phyloP scores from a whole-genome alignment of 1,140 invertebrate genomes.

The Pachypeltis micranthus region DNA sequence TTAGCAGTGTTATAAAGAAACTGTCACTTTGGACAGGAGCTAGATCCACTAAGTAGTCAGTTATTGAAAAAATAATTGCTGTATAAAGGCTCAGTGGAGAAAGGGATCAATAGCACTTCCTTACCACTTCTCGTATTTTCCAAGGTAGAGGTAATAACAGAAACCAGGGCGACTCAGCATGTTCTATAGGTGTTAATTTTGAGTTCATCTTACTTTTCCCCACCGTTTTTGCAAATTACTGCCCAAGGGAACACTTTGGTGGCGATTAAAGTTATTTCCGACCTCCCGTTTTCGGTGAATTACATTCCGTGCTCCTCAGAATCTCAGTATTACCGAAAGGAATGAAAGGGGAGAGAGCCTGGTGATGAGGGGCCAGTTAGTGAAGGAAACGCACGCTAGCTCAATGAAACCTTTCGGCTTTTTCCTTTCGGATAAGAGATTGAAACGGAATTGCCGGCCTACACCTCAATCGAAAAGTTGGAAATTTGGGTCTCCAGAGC shows the following conservation, averaged over 20 bases:
- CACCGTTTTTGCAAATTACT: background rate
- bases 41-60: too few relatives aligned
- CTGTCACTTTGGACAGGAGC: too few relatives aligned
- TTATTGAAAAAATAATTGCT: too few relatives aligned
- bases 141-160: too few relatives aligned
- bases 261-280: background rate
- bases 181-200: too few relatives aligned
- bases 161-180: too few relatives aligned
- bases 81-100: too few relatives aligned
- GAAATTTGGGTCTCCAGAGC: background rate
- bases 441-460: background rate
- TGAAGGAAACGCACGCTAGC: background rate
- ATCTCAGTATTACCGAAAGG: background rate
- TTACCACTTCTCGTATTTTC: background rate
- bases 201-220: too few relatives aligned
- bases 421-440: background rate
- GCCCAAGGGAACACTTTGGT: background rate
- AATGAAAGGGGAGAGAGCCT: too few relatives aligned
- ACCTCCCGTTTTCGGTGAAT: background rate
- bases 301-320: background rate
- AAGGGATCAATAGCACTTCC: background rate
- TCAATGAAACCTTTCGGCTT: background rate
- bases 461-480: background rate
- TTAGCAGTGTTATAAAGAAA: too few relatives aligned
- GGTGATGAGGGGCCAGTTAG: too few relatives aligned